Evolutionary conservation across 2,113 vertebrate genomes (phyloP), one percentile per base, ranked within the genome.

Genomic region (Marmota monax): DNA sequence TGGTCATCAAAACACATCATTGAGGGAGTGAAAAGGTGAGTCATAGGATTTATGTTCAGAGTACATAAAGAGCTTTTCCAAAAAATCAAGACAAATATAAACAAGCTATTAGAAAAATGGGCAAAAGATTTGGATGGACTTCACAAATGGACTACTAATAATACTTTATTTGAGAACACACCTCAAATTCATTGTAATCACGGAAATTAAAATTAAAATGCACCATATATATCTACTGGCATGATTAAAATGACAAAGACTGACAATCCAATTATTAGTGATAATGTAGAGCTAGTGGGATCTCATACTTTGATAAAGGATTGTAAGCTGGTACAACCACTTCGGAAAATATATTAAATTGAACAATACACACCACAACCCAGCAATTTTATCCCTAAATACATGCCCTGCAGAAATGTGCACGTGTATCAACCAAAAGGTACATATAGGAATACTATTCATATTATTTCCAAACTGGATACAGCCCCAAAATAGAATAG

Each of bases 141-240:
- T 80, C 10, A 90, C 63, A 72, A 95, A 90, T 89, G 69, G 13
- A 90, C 56, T 80, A 69, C 37, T 90, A 39, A 74, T 7, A 73
- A 80, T 10, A 73, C 20, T 73, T 4, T 42, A 80, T 32, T 58
- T 94, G 74, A 80, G 80, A 58, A 96, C 42, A 53, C 8, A 29
- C 56, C 25, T 56, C 27, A 90, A 90, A 86, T 48, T 61, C 72
- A 69, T 32, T 72, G 53, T 72, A 79, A n/a, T 51, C 27, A 77
- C 23, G 17, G 51, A n/a, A 18, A 63, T 63, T 63, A 63, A 63
- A 27, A 63, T 27, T 63, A 63, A 63, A 63, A 58, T 58, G 56
- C 7, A 58, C 56, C 7, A 58, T 2, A 58, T 20, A 25, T 27
- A 25, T 3, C 9, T 63, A 63, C 23, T 63, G 61, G 23, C 23